Percentiles rank a stretch among this genome's conserved stretches.
phyloP scores from a whole-genome alignment of 2,113 vertebrate species.

The Azemiops feae region DNA sequence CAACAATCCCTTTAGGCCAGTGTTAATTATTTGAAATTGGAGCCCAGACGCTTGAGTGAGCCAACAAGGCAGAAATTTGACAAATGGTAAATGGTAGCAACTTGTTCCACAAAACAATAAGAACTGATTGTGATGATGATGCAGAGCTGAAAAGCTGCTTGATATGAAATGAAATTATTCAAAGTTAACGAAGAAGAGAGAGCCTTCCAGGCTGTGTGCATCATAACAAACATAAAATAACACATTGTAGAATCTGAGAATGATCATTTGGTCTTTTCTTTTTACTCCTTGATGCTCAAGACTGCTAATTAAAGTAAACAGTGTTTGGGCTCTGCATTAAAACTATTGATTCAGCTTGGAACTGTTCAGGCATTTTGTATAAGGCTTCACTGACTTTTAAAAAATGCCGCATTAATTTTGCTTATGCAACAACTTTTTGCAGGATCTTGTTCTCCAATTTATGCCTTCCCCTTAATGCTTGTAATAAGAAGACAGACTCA shows the following conservation, averaged over 20 bases:
- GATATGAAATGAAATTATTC: slow-evolving; percentile 62
- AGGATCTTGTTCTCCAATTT: neutral
- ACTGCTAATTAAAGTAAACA: slow-evolving; percentile 11
- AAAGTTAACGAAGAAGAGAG: slow-evolving; percentile 37
- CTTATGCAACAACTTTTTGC: neutral
- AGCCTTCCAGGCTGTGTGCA: slow-evolving; percentile 3
- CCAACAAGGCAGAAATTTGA: slow-evolving; percentile 57
- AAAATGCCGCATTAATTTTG: neutral
- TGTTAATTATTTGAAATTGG: slow-evolving; percentile 18
- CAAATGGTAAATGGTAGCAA: slow-evolving; percentile 61
- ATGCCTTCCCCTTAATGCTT: neutral
- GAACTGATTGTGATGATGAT: slow-evolving; percentile 49
- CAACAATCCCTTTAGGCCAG: slow-evolving; percentile 46
- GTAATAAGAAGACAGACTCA: neutral
- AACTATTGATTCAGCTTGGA: slow-evolving; percentile 8
- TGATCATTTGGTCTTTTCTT: neutral
- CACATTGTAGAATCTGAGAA: slow-evolving; percentile 26
- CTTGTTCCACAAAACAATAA: slow-evolving; percentile 61
- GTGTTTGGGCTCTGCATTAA: neutral
- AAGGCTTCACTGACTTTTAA: neutral
- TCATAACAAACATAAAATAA: slow-evolving; percentile 29
- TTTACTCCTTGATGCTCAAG: neutral
- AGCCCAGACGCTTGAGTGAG: slow-evolving; percentile 39
- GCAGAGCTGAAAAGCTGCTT: slow-evolving; percentile 44
- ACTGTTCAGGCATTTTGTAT: neutral